These are phyloP conservation scores for Salminus brasiliensis DNA, from an alignment of 2,113 vertebrate genomes.

Conservation along the genomic window DNA sequence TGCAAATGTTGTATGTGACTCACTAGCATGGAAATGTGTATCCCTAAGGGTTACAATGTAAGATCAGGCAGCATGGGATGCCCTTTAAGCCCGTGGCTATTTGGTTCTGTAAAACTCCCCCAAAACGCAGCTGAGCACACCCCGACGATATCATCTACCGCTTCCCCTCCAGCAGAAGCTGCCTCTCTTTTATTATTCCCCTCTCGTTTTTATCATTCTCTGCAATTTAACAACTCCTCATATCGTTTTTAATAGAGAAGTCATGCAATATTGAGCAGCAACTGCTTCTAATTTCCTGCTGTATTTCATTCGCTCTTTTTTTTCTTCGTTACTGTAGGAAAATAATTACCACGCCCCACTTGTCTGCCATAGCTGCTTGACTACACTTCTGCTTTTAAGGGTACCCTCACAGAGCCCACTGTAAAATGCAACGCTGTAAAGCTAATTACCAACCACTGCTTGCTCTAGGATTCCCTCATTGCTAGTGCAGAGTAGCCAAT, in stretches of 20 bases:
- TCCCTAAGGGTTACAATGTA: slow-evolving; percentile 2
- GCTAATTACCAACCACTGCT: slow-evolving; percentile 6
- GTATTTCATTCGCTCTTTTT: slow-evolving; percentile 79
- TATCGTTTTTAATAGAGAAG: slow-evolving; percentile 84
- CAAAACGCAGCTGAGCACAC: neutral
- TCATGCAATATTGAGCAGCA: slow-evolving; percentile 87
- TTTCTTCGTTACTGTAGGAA: slow-evolving; percentile 70
- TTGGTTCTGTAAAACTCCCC: neutral
- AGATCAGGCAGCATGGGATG: neutral
- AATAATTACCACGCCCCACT: slow-evolving; percentile 81
- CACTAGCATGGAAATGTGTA: neutral
- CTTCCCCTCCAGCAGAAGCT: slow-evolving; percentile 50
- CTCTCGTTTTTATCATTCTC: slow-evolving; percentile 79
- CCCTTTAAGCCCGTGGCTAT: neutral
- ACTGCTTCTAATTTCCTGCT: slow-evolving; percentile 83
- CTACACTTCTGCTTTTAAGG: slow-evolving; percentile 11
- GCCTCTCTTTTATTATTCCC: slow-evolving; percentile 73
- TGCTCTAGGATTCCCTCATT: slow-evolving; percentile 4
- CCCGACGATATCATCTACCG: neutral
- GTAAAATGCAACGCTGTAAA: slow-evolving; percentile 34
- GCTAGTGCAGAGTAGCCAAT: no score
- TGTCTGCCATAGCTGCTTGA: slow-evolving; percentile 74
- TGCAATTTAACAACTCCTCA: slow-evolving; percentile 82
- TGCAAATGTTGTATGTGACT: slow-evolving; percentile 8
- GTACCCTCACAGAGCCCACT: neutral